Base-by-base conservation (phyloP, 2,797 vertebrate genomes). In the Lacerta viridis region DNA sequence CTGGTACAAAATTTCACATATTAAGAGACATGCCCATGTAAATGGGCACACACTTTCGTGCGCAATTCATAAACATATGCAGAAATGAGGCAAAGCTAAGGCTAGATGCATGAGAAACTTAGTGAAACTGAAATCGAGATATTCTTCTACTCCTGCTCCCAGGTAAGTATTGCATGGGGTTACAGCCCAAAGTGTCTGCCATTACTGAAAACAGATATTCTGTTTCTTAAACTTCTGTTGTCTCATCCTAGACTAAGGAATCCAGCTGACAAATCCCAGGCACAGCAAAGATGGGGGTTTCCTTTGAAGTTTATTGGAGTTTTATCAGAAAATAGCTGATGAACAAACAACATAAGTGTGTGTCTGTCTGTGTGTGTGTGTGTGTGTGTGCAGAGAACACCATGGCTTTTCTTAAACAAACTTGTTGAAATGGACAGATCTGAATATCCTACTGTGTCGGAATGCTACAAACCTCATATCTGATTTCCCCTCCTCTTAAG, bases 401-500 rank as follows among this genome's bases (percentile, higher is more conserved):
- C 55, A 86, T 29, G 23, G 93, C 61, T 83, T 33, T 9, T 92
- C 79, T 86, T 39, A 90, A 61, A 6, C 90, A 94, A 95, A 96
- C 93, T 86, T 91, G 90, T 87, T 86, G 74, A 93, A 92, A 93
- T 77, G 87, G 92, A 83, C 88, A 93, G 86, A 87, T 17, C 87
- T 10, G 0, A 0, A 90, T 89, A 84, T 92, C 91, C 89, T 83
- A 84, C 91, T 90, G 92, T 90, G 93, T 41, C 0, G 0, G 89
- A 94, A 90, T 90, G 36, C 71, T 88, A 90, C 91, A 90, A 91
- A 90, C 87, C 89, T 92, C 7, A 0, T 87, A 91, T 93, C 87
- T 92, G 88, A 91, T 94, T 93, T 94, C 91, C 86, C 41, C 80
- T 87, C 91, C 1, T 59, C 87, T 93, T 90, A 79, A 88, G 93